Evolutionary conservation across 1,140 invertebrate genomes (phyloP).

Genomic region (Lordiphosa mommai): DNA sequence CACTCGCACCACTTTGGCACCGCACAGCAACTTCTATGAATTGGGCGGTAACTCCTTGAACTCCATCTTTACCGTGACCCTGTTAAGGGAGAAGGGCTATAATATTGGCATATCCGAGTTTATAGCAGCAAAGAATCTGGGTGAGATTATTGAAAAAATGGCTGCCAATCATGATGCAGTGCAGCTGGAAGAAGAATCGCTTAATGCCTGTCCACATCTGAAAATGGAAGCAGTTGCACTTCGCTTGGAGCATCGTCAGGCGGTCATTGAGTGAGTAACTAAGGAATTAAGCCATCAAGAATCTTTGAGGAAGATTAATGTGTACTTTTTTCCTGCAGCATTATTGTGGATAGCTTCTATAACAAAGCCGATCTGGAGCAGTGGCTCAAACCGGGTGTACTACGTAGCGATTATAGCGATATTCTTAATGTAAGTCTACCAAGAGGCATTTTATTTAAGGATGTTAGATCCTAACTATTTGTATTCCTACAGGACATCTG

Average conservation of each 20-base stretch:
- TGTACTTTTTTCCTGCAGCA: conserved; percentile 81
- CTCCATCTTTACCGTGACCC: conserved; percentile 89
- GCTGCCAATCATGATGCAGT: conserved; percentile 54
- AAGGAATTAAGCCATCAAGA: no score
- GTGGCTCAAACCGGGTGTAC: conserved; percentile 85
- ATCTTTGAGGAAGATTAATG: background rate
- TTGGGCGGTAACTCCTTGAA: conserved; percentile 93
- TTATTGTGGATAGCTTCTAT: conserved; percentile 90
- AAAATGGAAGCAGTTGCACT: conserved; percentile 82
- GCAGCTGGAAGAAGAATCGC: conserved; percentile 54
- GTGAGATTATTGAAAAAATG: conserved; percentile 84
- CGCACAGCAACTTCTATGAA: conserved; percentile 88
- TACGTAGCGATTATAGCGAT: conserved; percentile 84
- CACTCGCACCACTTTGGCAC: conserved; percentile 81
- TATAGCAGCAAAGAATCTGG: conserved; percentile 85
- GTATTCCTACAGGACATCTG: conserved; percentile 81
- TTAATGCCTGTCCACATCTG: conserved; percentile 62
- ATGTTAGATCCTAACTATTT: background rate
- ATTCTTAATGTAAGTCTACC: conserved; percentile 81
- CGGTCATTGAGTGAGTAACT: conserved; percentile 81
- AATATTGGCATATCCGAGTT: conserved; percentile 90
- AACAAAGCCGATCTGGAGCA: conserved; percentile 90
- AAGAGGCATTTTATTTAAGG: background rate
- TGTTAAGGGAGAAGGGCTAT: conserved; percentile 88
- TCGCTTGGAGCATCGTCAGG: conserved; percentile 83